Evolutionary conservation across 2,888 invertebrate genomes (phyloP), one percentile per base, ranked within the genome.

Genomic region (Orthosia gracilis): DNA sequence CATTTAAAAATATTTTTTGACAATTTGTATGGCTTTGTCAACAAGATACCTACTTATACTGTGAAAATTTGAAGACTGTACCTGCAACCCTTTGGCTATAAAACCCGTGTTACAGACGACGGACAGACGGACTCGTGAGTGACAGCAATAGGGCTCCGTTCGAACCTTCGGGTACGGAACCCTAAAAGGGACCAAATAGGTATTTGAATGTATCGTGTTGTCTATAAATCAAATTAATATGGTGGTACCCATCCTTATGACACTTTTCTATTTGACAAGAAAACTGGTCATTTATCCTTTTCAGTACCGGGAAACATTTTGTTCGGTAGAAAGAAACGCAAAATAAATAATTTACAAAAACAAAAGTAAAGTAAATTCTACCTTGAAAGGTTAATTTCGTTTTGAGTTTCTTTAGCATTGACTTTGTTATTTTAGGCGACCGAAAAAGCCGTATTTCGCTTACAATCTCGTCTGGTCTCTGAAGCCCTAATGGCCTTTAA

Each of bases 401-500:
- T 59, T 15, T 15, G 15, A 26, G 40, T 52, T 52, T 52, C 52
- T 49, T 52, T 49, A 73, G 40, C 74, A 73, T 73, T 59, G 63
- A 76, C 52, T 49, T 58, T 73, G 57, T 58, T 9, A 26, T 79
- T 76, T 64, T 12, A 49, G 1, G 18, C 3, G 13, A 61, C 3
- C 2, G 13, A 40, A 40, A 59, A 21, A 71, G 21, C 23, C 52
- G 21, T 74, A 59, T 64, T 76, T 59, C 31, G 13, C n/a, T 31
- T 31, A 31, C 13, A 54, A 73, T 59, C 31, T 74, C 49, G 21
- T 45, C 40, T 54, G 74, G 63, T 54, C 57, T 59, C 40, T 49
- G 21, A 64, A 23, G 17, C 64, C 31, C 23, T 64, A 74, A 77
- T 64, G 59, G 49, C 59, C 64, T 64, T 74, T 59, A 49, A 80